phyloP scores from a whole-genome alignment of 1,140 invertebrate species.

The Anoplolepis gracilipes region DNA sequence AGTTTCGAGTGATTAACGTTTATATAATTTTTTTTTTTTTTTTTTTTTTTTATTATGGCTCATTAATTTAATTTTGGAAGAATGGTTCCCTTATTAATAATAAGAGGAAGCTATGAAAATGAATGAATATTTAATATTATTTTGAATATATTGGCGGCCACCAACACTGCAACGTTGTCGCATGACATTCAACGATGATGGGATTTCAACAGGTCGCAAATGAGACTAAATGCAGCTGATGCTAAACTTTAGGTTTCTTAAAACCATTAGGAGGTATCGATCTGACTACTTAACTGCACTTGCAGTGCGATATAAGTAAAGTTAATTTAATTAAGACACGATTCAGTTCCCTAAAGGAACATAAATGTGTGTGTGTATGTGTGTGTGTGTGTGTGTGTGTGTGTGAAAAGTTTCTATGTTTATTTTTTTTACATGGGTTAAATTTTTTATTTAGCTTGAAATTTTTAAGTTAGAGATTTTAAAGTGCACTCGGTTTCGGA shows the following conservation, averaged over 20 bases:
- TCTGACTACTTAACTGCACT: background rate
- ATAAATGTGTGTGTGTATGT: background rate
- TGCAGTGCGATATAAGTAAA: background rate
- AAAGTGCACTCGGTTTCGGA: too few relatives aligned
- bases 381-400: too few relatives aligned
- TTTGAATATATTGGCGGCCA: too few relatives aligned
- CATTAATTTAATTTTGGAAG: too few relatives aligned
- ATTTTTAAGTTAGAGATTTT: too few relatives aligned
- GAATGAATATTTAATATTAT: background rate
- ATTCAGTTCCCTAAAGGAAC: background rate
- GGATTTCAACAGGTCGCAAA: constrained; percentile 14
- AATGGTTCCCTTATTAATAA: too few relatives aligned
- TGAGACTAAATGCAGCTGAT: background rate
- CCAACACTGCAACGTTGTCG: too few relatives aligned
- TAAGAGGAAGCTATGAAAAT: too few relatives aligned
- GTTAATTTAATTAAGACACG: background rate
- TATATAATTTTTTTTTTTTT: too few relatives aligned
- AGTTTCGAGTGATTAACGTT: too few relatives aligned
- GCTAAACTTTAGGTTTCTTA: constrained; percentile 25
- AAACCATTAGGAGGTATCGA: constrained; percentile 23
- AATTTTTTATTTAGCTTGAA: too few relatives aligned
- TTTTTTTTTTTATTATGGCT: too few relatives aligned
- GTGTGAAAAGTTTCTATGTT: background rate
- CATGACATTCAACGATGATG: constrained; percentile 4
- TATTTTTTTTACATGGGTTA: background rate